Conservation (phyloP, 2,888 invertebrate genomes). For the Cancer borealis region DNA sequence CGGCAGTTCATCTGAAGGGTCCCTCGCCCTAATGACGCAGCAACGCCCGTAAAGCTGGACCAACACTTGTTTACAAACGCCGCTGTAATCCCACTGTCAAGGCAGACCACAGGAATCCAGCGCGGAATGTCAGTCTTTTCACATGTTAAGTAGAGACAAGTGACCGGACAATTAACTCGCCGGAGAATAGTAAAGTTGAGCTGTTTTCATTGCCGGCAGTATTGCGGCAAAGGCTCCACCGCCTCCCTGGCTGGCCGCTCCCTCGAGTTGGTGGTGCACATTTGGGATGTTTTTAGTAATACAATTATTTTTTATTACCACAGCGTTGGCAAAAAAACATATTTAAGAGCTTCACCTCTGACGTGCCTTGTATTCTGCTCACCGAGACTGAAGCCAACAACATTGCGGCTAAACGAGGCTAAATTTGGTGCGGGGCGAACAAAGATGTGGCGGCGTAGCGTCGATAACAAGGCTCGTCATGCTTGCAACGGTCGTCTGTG, state of each 20-base stretch:
- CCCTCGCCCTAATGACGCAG: constrained; percentile 55
- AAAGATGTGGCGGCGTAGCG: not conserved
- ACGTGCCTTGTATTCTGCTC: constrained; percentile 31
- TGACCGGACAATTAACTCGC: constrained; percentile 30
- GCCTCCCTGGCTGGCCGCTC: not conserved
- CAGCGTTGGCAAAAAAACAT: constrained; percentile 37
- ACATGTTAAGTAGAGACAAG: constrained; percentile 64
- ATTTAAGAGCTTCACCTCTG: constrained; percentile 41
- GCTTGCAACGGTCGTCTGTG: not conserved
- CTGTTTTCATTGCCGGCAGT: constrained; percentile 18
- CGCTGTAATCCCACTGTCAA: constrained; percentile 59
- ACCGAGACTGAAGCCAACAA: not conserved
- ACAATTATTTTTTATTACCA: constrained; percentile 43
- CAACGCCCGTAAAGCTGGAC: constrained; percentile 54
- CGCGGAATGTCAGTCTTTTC: constrained; percentile 63
- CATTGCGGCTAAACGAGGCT: not conserved
- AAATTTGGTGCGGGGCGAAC: not conserved
- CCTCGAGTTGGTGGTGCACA: not conserved
- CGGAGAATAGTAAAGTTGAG: not conserved
- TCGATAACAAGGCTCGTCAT: constrained; percentile 2
- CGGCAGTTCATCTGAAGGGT: not conserved
- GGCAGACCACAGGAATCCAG: constrained; percentile 53
- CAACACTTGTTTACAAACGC: constrained; percentile 61
- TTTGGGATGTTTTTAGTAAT: constrained; percentile 39
- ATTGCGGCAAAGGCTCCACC: not conserved